These are phyloP conservation scores for Mercenaria mercenaria DNA, from an alignment of 1,140 invertebrate species.

Conservation along the genomic window DNA sequence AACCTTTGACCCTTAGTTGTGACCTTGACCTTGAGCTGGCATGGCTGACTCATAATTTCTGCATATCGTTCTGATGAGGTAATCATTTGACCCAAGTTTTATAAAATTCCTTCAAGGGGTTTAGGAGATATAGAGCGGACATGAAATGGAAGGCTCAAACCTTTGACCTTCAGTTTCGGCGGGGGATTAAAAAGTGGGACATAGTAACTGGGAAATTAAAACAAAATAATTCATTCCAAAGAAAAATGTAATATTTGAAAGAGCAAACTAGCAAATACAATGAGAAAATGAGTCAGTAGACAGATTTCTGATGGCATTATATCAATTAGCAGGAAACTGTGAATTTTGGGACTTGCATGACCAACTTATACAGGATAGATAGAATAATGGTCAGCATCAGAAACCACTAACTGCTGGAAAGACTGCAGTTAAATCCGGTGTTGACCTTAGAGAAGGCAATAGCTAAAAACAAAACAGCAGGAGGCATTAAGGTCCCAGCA, in stretches of 20 bases:
- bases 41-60: too few relatives aligned
- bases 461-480: not conserved
- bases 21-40: too few relatives aligned
- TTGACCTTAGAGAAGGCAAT: slow-evolving; percentile 23
- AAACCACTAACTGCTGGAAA: too few relatives aligned
- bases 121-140: too few relatives aligned
- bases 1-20: too few relatives aligned
- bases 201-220: slow-evolving; percentile 75
- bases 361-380: slow-evolving; percentile 82
- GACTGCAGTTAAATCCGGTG: too few relatives aligned
- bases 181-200: not conserved
- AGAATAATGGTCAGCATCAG: slow-evolving; percentile 83
- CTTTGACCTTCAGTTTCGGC: too few relatives aligned
- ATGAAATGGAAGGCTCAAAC: too few relatives aligned
- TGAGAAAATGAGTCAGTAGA: slow-evolving; percentile 79
- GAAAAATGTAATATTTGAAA: slow-evolving; percentile 83
- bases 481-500: not conserved
- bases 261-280: slow-evolving; percentile 81
- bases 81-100: too few relatives aligned
- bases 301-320: slow-evolving; percentile 82
- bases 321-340: slow-evolving; percentile 81
- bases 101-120: too few relatives aligned
- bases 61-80: too few relatives aligned
- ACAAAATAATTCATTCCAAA: slow-evolving; percentile 81
- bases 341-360: slow-evolving; percentile 81